Evolutionary conservation across 1,140 invertebrate genomes (phyloP), one percentile per base, ranked within the genome.

Genomic region (Ylistrum balloti): DNA sequence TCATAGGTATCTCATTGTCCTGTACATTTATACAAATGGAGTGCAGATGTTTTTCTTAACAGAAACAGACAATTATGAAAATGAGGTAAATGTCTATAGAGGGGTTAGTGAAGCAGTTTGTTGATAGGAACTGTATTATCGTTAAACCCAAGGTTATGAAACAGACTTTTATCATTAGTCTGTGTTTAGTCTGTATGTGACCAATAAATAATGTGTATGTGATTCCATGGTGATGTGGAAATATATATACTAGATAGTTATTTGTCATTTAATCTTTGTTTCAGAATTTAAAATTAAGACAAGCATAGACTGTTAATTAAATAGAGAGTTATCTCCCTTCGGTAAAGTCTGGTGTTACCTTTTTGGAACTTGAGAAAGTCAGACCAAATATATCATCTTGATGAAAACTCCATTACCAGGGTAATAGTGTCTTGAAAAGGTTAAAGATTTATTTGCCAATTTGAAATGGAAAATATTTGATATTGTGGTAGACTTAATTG

Each of bases 1-100:
- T 74, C 56, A 74, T 74, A n/a, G n/a, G 56, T n/a, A 1, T 74
- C 56, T 74, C 28, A n/a, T 28, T 17, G 56, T 11, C 5, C 5
- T 38, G 13, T 38, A 28, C 56, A 74, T 74, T 74, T 74, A 74
- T 74, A 74, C 56, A 74, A 74, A 74, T 74, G 56, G 56, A 74
- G 17, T 74, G 28, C 56, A 74, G 28, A 74, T 74, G 56, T 74
- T 74, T 45, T 45, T 74, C 28, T 28, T 74, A 74, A 74, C 56
- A 74, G 15, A 7, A n/a, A 5, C 17, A n/a, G 56, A 1, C 28
- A 74, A 74, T 74, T 74, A 74, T 7, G 56, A 74, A n/a, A 74
- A 28, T 9, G 28, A 28, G 22, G 56, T 74, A 28, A 74, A 74
- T 74, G 56, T 74, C n/a, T 74, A n/a, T 74, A 74, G 56, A n/a